phyloP scores from a whole-genome alignment of 1,140 invertebrate genomes.

The Penaeus japonicus region DNA sequence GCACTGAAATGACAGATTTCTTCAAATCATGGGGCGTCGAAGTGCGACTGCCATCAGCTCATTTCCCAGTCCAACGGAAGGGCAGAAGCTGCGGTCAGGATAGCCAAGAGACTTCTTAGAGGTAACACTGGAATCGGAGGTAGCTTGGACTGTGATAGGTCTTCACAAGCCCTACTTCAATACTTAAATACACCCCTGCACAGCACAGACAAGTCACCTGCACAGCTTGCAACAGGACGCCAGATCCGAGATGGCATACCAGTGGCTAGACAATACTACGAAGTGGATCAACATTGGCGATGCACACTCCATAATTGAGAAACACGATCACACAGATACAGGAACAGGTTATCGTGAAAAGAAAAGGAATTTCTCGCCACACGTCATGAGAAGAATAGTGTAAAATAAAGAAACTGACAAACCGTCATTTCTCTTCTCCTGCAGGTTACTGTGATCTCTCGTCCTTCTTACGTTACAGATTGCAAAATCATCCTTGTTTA shows the following conservation, averaged over 20 bases:
- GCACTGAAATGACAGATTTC: not conserved
- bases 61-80: not conserved
- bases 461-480: no score
- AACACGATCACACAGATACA: no score
- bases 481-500: no score
- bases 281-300: no score
- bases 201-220: not conserved
- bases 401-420: no score
- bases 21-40: not conserved
- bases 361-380: no score
- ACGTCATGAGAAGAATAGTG: no score
- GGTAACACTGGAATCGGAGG: not conserved
- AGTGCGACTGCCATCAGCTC: not conserved
- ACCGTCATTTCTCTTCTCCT: no score
- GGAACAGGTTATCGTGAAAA: no score
- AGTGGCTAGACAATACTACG: not conserved
- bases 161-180: not conserved
- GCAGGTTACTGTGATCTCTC: no score
- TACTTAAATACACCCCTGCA: constrained; percentile 3
- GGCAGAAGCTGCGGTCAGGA: not conserved
- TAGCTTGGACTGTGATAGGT: not conserved
- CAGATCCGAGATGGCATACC: not conserved
- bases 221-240: not conserved
- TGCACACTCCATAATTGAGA: no score
- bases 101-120: not conserved